Conservation (phyloP, 1,140 invertebrate genomes). For the Paralvinella palmiformis region DNA sequence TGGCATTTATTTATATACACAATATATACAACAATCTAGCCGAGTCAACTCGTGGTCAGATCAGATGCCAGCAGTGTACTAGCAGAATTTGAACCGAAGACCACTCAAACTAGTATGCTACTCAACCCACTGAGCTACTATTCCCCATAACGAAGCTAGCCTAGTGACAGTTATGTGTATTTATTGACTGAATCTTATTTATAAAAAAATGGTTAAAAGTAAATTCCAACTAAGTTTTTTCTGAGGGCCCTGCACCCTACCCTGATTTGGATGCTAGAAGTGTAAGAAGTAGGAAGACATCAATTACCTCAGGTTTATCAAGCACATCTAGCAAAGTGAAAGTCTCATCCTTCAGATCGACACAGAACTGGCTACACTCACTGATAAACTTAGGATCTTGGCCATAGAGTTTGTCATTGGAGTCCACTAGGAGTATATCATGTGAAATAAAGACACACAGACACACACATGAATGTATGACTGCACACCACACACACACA, state of each 20-base stretch:
- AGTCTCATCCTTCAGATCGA: conserved; percentile 71
- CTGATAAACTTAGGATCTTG: conserved; percentile 76
- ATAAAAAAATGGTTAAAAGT: not conserved
- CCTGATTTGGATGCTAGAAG: not conserved
- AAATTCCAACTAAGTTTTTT: not conserved
- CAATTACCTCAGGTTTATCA: conserved; percentile 21
- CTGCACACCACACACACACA: not conserved
- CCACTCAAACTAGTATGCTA: no score
- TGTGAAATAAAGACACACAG: not conserved
- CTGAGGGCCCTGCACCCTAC: no score
- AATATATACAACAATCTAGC: no score
- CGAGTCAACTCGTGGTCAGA: no score
- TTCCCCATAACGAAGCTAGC: no score
- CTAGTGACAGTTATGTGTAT: no score
- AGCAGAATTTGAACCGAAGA: no score
- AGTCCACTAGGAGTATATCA: conserved; percentile 66
- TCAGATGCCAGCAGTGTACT: no score
- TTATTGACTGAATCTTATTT: no score
- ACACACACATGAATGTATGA: not conserved
- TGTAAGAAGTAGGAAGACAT: conserved; percentile 4
- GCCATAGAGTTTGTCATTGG: conserved; percentile 89
- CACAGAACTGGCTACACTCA: conserved; percentile 73
- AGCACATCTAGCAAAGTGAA: conserved; percentile 60
- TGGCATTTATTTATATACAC: no score
- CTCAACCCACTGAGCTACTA: no score